These are phyloP conservation scores for Choloepus hoffmanni DNA, from an alignment of 2,113 vertebrate genomes.

Conservation along the genomic window DNA sequence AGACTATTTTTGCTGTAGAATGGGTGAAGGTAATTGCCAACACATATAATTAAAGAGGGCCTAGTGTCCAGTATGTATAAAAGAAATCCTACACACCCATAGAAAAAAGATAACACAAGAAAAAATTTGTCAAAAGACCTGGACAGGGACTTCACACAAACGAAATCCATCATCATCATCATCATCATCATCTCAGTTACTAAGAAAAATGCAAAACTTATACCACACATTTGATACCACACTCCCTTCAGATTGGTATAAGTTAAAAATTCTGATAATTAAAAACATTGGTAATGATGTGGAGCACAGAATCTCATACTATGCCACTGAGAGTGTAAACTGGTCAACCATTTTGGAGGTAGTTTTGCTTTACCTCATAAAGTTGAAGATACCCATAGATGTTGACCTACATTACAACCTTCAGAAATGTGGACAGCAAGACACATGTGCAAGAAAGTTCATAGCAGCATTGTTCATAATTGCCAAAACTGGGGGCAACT, in stretches of 20 bases:
- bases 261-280: neutral
- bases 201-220: neutral
- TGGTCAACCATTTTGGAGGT: neutral
- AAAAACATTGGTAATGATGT: neutral
- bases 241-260: neutral
- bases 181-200: neutral
- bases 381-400: neutral
- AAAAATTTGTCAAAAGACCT: conserved; percentile 6
- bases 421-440: neutral
- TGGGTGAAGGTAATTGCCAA: neutral
- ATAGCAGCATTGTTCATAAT: neutral
- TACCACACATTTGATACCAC: too few species aligned
- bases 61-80: neutral
- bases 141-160: neutral
- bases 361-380: neutral
- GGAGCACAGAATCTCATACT: neutral
- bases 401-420: neutral
- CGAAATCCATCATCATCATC: conserved; percentile 1
- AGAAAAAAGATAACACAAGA: neutral
- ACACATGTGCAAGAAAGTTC: neutral
- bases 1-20: neutral
- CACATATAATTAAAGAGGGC: neutral
- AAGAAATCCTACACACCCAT: neutral
- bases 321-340: neutral
- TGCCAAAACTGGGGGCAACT: neutral